A percentile compares a stretch with the other conserved stretches of the same genome.
phyloP scores from a whole-genome alignment of 1,140 invertebrate species.

The Drosophila melanogaster region Release_6_plus_ISO1_MT NT_033777.3:18111501-18112000 shows the following conservation, averaged over 20 bases:
- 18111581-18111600: background rate
- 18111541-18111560: conserved; percentile 74
- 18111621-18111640: conserved; percentile 33
- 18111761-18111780: conserved; percentile 14
- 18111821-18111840: too few relatives aligned
- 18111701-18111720: conserved; percentile 11
- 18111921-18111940: conserved; percentile 77
- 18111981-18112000: conserved; percentile 40
- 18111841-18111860: background rate
- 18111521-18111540: conserved; percentile 54
- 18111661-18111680: conserved; percentile 48
- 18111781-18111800: background rate
- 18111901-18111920: conserved; percentile 68
- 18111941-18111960: conserved; percentile 44
- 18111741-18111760: conserved; percentile 79
- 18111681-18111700: background rate
- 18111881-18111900: conserved; percentile 57
- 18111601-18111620: conserved; percentile 10
- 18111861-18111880: conserved; percentile 61
- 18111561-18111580: conserved; percentile 19
- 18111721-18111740: conserved; percentile 61
- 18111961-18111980: conserved; percentile 11
- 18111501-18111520: conserved; percentile 48
- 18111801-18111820: too few relatives aligned
- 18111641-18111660: conserved; percentile 12